Percentiles rank a stretch among this genome's conserved stretches.
phyloP scores from a whole-genome alignment of 1,140 invertebrate species.

The Anastrepha ludens region DNA sequence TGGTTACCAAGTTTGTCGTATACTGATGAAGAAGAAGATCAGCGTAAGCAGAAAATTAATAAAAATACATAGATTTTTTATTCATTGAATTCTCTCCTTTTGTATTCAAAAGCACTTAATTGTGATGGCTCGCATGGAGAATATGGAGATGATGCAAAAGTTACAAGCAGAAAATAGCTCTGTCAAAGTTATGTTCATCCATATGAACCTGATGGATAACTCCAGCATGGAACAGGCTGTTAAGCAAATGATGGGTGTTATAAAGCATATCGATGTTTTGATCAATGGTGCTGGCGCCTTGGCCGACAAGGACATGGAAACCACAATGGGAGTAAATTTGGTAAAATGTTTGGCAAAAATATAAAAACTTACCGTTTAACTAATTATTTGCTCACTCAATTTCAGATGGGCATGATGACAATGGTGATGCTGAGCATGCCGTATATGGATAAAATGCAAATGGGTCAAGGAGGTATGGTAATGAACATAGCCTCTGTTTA shows the following conservation, averaged over 20 bases:
- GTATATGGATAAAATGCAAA: constrained; percentile 77
- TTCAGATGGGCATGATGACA: constrained; percentile 66
- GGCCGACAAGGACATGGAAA: constrained; percentile 69
- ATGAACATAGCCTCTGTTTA: constrained; percentile 80
- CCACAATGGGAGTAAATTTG: constrained; percentile 69
- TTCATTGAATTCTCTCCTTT: background rate
- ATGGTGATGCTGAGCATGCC: constrained; percentile 64
- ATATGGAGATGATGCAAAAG: constrained; percentile 68
- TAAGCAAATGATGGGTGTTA: constrained; percentile 62
- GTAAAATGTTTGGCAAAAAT: constrained; percentile 57
- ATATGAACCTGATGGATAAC: constrained; percentile 66
- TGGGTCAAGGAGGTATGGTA: constrained; percentile 79
- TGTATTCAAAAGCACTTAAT: constrained; percentile 60
- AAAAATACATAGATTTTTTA: background rate
- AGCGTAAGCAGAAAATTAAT: constrained; percentile 51
- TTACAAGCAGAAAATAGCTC: constrained; percentile 63
- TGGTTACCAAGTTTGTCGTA: constrained; percentile 66
- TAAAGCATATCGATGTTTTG: constrained; percentile 69
- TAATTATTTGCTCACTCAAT: background rate
- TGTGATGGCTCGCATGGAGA: constrained; percentile 68
- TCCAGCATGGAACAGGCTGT: constrained; percentile 65
- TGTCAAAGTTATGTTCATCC: constrained; percentile 64
- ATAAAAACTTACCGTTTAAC: background rate
- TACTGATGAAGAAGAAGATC: constrained; percentile 67
- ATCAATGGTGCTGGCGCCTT: constrained; percentile 68